phyloP scores from a whole-genome alignment of 2,888 invertebrate genomes.

The Cosmopolites sordidus region DNA sequence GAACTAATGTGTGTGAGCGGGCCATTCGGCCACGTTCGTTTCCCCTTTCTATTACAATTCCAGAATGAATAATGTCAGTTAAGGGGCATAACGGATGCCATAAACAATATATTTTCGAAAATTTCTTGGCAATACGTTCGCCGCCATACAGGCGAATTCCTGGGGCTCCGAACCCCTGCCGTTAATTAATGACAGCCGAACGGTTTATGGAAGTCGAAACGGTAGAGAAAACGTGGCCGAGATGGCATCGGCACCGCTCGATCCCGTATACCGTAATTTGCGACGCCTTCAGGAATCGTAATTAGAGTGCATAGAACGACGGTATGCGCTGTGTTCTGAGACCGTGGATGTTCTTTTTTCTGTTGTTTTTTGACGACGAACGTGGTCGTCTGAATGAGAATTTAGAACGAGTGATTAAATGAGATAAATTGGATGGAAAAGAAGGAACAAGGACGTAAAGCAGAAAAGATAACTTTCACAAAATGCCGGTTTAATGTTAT shows the following conservation, averaged over 20 bases:
- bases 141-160: conserved; percentile 17
- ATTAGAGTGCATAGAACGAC: conserved; percentile 36
- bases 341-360: too few relatives aligned
- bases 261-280: conserved; percentile 41
- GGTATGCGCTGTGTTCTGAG: conserved; percentile 9
- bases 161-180: conserved; percentile 26
- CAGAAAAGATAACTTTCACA: too few relatives aligned
- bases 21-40: too few relatives aligned
- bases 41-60: conserved; percentile 7
- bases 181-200: conserved; percentile 42
- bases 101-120: conserved; percentile 27
- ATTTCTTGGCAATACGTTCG: conserved; percentile 14
- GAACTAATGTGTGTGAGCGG: too few relatives aligned
- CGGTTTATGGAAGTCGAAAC: conserved; percentile 37
- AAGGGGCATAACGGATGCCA: conserved; percentile 24
- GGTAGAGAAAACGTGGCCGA: conserved; percentile 40
- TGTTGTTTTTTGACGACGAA: too few relatives aligned
- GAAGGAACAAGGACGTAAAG: too few relatives aligned
- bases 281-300: conserved; percentile 42
- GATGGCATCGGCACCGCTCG: conserved; percentile 38
- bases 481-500: too few relatives aligned
- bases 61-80: conserved; percentile 26
- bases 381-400: too few relatives aligned
- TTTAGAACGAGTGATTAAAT: too few relatives aligned
- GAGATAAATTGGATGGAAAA: too few relatives aligned